phyloP scores from a whole-genome alignment of 2,797 vertebrate species.

The Emys orbicularis region DNA sequence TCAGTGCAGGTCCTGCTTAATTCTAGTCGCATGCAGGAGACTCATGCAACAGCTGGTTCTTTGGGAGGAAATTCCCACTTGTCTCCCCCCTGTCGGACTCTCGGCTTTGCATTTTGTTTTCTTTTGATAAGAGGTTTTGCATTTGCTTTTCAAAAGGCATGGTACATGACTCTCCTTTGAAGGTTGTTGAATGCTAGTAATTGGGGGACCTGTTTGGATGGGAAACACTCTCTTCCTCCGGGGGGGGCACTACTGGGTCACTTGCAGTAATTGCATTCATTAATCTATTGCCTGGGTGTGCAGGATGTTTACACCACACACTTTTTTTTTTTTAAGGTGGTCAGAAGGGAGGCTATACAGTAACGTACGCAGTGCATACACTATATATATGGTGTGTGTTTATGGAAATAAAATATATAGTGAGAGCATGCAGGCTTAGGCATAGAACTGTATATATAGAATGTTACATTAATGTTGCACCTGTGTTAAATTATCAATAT shows the following conservation, averaged over 20 bases:
- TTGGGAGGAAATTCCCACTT: accelerated
- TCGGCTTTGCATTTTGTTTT: not conserved
- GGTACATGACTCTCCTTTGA: accelerated
- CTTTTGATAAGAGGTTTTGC: not conserved
- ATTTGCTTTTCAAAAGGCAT: accelerated
- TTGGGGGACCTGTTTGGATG: not conserved
- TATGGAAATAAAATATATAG: not conserved
- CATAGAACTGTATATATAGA: accelerated
- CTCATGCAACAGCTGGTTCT: not conserved
- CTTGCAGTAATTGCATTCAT: not conserved
- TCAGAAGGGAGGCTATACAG: not conserved
- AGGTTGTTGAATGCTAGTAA: accelerated
- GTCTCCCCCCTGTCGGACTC: accelerated
- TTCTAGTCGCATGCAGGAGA: not conserved
- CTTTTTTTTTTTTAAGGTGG: accelerated
- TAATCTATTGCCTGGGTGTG: not conserved
- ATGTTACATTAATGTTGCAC: accelerated
- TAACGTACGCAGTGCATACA: not conserved
- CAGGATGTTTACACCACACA: accelerated
- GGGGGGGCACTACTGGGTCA: not conserved
- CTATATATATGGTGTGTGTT: accelerated
- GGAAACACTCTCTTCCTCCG: accelerated
- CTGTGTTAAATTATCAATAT: not conserved
- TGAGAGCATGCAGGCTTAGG: not conserved
- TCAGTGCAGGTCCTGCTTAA: not conserved